Evolutionary conservation across 2,888 invertebrate species (phyloP).

Genomic region (Heliconius cydno): DNA sequence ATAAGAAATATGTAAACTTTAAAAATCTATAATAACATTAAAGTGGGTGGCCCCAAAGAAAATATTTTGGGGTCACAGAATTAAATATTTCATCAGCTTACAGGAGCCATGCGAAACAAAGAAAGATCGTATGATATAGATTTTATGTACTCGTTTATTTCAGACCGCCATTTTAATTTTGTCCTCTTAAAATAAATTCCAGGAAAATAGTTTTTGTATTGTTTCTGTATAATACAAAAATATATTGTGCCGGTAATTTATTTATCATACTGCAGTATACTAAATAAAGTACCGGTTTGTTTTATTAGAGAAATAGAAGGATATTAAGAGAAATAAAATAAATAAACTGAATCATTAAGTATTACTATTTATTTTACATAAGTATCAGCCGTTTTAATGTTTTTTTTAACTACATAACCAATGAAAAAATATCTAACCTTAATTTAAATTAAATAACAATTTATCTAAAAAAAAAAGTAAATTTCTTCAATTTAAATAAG

Average conservation of each 20-base stretch:
- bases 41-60: neutral
- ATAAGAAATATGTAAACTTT: neutral
- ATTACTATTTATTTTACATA: too few relatives aligned
- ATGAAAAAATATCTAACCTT: too few relatives aligned
- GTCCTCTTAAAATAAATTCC: conserved; percentile 14
- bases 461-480: conserved; percentile 1
- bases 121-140: conserved; percentile 33
- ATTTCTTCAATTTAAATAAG: conserved; percentile 1
- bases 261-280: neutral
- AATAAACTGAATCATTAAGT: too few relatives aligned
- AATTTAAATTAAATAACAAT: neutral
- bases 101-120: conserved; percentile 36
- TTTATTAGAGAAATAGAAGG: too few relatives aligned
- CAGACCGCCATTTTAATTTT: conserved; percentile 14
- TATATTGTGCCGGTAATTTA: neutral
- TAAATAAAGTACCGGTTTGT: neutral
- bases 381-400: too few relatives aligned
- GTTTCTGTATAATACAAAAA: neutral
- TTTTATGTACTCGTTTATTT: conserved; percentile 19
- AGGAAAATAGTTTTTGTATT: neutral
- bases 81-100: conserved; percentile 33
- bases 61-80: conserved; percentile 41
- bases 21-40: neutral
- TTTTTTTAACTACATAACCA: too few relatives aligned
- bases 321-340: too few relatives aligned